A percentile compares a stretch with the other conserved stretches of the same genome.
phyloP scores from a whole-genome alignment of 2,888 invertebrate genomes.

The Cyclophora punctaria region DNA sequence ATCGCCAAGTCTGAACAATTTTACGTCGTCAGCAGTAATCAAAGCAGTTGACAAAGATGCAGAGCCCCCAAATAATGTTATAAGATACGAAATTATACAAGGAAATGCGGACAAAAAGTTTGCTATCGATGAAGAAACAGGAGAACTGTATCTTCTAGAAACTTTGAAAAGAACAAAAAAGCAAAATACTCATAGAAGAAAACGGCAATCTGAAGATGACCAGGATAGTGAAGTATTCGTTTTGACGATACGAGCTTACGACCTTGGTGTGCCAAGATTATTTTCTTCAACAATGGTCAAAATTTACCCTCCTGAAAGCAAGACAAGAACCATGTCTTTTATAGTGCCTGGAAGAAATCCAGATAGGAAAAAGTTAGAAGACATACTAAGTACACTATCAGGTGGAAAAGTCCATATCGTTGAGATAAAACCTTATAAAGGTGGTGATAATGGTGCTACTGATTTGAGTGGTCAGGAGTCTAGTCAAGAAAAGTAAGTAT shows the following conservation, averaged over 20 bases:
- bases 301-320: constrained; percentile 85
- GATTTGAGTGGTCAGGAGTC: constrained; percentile 66
- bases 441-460: constrained; percentile 71
- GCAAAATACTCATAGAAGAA: constrained; percentile 57
- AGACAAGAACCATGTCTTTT: constrained; percentile 85
- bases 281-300: constrained; percentile 83
- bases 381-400: constrained; percentile 84
- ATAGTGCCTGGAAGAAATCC: constrained; percentile 86
- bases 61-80: constrained; percentile 88
- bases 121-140: constrained; percentile 81
- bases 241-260: constrained; percentile 86
- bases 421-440: constrained; percentile 81
- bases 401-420: constrained; percentile 86
- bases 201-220: constrained; percentile 59
- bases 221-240: constrained; percentile 74
- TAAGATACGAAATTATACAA: constrained; percentile 87
- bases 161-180: constrained; percentile 58
- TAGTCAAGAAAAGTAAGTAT: constrained; percentile 74
- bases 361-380: constrained; percentile 82
- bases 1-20: constrained; percentile 81
- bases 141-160: constrained; percentile 80
- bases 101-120: constrained; percentile 86
- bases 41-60: constrained; percentile 90
- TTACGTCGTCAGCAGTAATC: constrained; percentile 85
- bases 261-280: constrained; percentile 87